A percentile compares a stretch with the other conserved stretches of the same genome.
Conservation (phyloP, 2,888 invertebrate genomes). For the Agelastica alni region DNA sequence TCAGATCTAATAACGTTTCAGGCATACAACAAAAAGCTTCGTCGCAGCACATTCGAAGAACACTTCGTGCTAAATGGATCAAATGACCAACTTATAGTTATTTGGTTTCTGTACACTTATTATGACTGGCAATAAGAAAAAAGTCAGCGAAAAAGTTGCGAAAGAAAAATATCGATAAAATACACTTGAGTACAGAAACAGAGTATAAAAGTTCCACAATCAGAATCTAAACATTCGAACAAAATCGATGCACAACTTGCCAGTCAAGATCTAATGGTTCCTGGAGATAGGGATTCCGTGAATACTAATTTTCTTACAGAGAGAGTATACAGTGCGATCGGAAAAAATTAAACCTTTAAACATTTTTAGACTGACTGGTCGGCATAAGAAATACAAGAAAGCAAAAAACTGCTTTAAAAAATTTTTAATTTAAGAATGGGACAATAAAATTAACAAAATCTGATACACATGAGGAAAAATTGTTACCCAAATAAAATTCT, state of each 20-base stretch:
- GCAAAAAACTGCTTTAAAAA: no score
- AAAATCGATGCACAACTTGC: conserved; percentile 20
- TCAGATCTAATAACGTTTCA: no score
- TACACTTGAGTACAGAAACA: conserved; percentile 33
- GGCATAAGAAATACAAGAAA: no score
- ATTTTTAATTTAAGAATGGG: no score
- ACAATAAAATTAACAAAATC: no score
- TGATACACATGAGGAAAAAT: no score
- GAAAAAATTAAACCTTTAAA: no score
- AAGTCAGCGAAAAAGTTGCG: conserved; percentile 33
- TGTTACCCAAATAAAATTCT: no score
- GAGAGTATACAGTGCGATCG: no score
- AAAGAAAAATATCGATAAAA: conserved; percentile 35
- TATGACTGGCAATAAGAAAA: conserved; percentile 32
- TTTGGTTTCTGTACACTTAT: conserved; percentile 25
- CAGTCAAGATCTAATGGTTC: conserved; percentile 5
- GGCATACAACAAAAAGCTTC: no score
- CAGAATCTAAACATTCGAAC: conserved; percentile 25
- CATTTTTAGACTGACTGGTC: no score
- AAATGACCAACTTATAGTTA: conserved; percentile 18
- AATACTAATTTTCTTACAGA: no score
- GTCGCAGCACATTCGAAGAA: conserved; percentile 17
- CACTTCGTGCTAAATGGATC: conserved; percentile 3
- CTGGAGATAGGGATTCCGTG: conserved; percentile 3
- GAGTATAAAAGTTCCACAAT: conserved; percentile 22